Percentiles rank a stretch among this genome's conserved stretches.
These are phyloP conservation scores for Eilema caniola DNA, from an alignment of 2,888 invertebrate species.

Conservation along the genomic window DNA sequence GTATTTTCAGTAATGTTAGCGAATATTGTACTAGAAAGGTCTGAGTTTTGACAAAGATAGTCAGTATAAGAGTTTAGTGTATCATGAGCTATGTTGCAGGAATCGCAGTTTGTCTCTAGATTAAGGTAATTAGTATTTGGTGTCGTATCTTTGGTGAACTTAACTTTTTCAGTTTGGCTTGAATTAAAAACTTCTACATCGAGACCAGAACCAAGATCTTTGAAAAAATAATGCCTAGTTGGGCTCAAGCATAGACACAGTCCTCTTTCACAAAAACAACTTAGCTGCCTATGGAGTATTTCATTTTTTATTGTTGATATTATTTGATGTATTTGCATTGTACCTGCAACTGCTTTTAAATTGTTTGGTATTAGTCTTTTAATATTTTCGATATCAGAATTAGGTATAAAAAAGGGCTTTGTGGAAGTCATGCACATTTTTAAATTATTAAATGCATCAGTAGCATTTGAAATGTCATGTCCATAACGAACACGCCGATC, in stretches of 20 bases:
- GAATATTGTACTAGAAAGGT: too few species aligned
- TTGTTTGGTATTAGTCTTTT: conserved; percentile 11
- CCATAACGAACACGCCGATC: conserved; percentile 31
- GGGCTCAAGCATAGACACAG: conserved; percentile 3
- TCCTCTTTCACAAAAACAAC: conserved; percentile 9
- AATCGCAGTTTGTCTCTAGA: too few species aligned
- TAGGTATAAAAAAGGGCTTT: conserved; percentile 6
- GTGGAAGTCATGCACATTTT: conserved; percentile 7
- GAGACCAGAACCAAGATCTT: conserved; percentile 19
- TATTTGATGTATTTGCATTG: conserved; percentile 34
- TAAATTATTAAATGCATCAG: conserved; percentile 28
- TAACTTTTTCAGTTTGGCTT: neutral
- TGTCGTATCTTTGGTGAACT: neutral
- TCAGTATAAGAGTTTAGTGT: neutral
- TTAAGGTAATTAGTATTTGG: too few species aligned
- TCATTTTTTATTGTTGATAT: conserved; percentile 13
- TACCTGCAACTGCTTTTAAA: conserved; percentile 16
- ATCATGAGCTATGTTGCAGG: too few species aligned
- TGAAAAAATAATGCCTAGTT: neutral
- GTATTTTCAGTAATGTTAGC: too few species aligned
- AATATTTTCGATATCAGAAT: conserved; percentile 7
- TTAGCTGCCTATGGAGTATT: neutral
- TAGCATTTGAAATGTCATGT: conserved; percentile 34
- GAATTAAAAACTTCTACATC: conserved; percentile 13
- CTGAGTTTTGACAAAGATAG: too few species aligned